phyloP scores from a whole-genome alignment of 2,797 vertebrate species.

The Sus cebifrons region DNA sequence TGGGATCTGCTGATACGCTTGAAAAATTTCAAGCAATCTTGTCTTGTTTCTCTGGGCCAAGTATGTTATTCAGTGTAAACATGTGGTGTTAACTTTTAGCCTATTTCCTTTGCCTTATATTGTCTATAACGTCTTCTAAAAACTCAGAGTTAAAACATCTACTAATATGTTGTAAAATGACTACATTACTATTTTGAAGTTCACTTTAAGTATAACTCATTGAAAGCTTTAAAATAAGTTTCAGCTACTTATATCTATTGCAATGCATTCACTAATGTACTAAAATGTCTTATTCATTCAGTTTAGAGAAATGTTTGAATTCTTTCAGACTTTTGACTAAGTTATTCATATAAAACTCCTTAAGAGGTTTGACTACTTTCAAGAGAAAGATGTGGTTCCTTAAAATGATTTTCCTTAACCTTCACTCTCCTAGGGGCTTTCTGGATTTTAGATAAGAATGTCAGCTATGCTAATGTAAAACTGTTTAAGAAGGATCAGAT shows the following conservation, averaged over 20 bases:
- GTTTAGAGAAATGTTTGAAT: not conserved
- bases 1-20: not conserved
- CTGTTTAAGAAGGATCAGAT: not conserved
- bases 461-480: slow-evolving; percentile 55
- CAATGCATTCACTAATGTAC: not conserved
- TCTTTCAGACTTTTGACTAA: slow-evolving; percentile 8
- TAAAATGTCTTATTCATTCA: not conserved
- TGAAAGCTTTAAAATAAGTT: not conserved
- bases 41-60: not conserved
- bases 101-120: not conserved
- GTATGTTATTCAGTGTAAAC: not conserved
- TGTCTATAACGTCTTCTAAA: slow-evolving; percentile 13
- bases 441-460: slow-evolving; percentile 69
- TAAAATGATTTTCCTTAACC: slow-evolving; percentile 24
- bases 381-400: slow-evolving; percentile 51
- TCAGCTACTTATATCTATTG: not conserved
- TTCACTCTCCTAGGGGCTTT: slow-evolving; percentile 19
- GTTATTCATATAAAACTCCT: slow-evolving; percentile 46
- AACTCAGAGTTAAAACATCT: not conserved
- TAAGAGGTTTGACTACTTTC: not conserved
- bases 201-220: slow-evolving; percentile 4
- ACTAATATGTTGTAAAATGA: not conserved
- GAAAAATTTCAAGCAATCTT: slow-evolving; percentile 18
- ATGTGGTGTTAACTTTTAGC: not conserved
- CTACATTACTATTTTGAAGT: not conserved